Conservation (phyloP, 2,113 vertebrate species). For the Lophochroa leadbeateri region DNA sequence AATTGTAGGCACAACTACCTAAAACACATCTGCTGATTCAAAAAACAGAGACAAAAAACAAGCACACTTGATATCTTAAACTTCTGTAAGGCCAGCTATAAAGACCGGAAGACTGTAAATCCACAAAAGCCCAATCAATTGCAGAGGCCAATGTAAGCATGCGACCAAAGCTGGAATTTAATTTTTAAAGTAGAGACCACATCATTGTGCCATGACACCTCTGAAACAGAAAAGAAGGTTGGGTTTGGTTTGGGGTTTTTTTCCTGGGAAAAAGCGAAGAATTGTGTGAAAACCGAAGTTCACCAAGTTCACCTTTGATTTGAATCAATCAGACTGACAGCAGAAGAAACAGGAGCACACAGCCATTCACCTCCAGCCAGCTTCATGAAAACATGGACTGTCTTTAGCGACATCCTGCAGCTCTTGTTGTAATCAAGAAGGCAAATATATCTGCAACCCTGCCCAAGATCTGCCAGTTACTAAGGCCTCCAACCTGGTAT, state of each 20-base stretch:
- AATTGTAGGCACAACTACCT: neutral
- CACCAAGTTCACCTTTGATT: neutral
- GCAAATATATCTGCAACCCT: neutral
- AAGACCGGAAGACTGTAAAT: neutral
- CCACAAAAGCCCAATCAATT: neutral
- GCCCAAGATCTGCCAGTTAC: neutral
- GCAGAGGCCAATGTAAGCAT: neutral
- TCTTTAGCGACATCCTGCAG: neutral
- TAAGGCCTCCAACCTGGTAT: neutral
- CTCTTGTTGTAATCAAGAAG: neutral
- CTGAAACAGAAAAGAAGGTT: neutral
- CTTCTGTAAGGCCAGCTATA: neutral
- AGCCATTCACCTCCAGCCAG: neutral
- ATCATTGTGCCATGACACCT: neutral
- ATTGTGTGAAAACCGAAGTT: neutral
- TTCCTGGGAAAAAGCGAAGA: neutral
- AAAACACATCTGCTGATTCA: neutral
- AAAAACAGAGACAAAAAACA: neutral
- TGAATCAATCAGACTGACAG: neutral
- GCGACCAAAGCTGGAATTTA: neutral
- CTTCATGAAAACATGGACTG: neutral
- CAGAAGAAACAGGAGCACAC: neutral
- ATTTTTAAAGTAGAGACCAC: neutral
- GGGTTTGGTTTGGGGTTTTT: neutral
- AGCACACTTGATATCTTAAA: neutral